Evolutionary conservation across 2,113 vertebrate species (phyloP).

Genomic region (Tragelaphus strepsiceros): DNA sequence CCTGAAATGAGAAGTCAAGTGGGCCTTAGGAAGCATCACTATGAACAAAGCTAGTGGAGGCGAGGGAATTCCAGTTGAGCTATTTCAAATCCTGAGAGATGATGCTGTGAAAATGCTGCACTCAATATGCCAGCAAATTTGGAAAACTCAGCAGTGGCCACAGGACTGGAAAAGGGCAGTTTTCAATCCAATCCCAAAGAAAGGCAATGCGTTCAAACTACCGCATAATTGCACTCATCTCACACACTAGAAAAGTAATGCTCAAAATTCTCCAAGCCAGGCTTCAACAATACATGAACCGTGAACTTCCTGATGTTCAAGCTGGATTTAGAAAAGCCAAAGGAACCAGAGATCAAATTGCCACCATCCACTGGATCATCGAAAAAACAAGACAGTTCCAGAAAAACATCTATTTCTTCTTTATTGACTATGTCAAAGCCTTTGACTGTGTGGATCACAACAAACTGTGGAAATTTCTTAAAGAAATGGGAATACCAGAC

Average conservation of each 20-base stretch:
- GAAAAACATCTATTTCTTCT: not conserved
- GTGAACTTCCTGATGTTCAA: not conserved
- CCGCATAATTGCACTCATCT: not conserved
- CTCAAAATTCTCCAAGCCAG: not conserved
- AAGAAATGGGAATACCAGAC: not conserved
- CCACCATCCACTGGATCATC: not conserved
- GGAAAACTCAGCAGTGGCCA: not conserved
- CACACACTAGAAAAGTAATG: not conserved
- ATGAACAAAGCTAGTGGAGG: not conserved
- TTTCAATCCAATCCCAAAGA: not conserved
- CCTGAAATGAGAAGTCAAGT: not conserved
- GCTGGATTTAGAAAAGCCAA: not conserved
- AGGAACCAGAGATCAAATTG: not conserved
- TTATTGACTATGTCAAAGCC: not conserved
- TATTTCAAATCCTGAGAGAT: not conserved
- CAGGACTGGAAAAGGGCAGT: not conserved
- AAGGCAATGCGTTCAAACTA: not conserved
- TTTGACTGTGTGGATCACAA: not conserved
- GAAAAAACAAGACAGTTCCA: not conserved
- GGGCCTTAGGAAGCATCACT: not conserved
- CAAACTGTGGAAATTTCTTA: not conserved
- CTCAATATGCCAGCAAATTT: not conserved
- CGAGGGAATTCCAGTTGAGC: not conserved
- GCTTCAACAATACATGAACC: not conserved
- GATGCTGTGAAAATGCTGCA: not conserved